Conservation (phyloP, 2,113 vertebrate genomes). For the Tyrannus savana region DNA sequence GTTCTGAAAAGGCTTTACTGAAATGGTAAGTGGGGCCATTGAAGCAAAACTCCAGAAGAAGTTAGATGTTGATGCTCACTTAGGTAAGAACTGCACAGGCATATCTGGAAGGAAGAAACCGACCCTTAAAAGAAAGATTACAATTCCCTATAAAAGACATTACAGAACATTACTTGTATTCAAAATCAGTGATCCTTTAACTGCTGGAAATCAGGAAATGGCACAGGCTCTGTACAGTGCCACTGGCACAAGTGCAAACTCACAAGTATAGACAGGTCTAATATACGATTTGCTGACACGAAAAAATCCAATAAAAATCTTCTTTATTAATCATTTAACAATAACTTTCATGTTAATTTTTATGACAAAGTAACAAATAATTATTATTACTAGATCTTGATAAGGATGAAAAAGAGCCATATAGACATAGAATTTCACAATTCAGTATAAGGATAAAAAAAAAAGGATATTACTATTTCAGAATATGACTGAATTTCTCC, state of each 20-base stretch:
- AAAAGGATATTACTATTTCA: neutral
- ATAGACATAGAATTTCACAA: neutral
- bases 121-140: neutral
- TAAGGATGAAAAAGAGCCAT: neutral
- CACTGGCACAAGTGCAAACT: neutral
- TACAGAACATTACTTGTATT: neutral
- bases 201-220: neutral
- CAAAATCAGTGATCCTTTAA: neutral
- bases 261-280: neutral
- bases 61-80: neutral
- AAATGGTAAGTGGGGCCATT: neutral
- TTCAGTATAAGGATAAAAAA: neutral
- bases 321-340: neutral
- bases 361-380: neutral
- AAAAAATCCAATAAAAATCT: neutral
- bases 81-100: neutral
- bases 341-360: neutral
- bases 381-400: neutral
- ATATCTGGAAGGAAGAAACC: neutral
- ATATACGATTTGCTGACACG: rapidly evolving
- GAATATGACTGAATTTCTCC: neutral
- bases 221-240: neutral
- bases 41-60: neutral
- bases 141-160: neutral
- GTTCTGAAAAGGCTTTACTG: neutral